Evolutionary conservation across 1,140 invertebrate species (phyloP).

Genomic region (Trialeurodes vaporariorum): DNA sequence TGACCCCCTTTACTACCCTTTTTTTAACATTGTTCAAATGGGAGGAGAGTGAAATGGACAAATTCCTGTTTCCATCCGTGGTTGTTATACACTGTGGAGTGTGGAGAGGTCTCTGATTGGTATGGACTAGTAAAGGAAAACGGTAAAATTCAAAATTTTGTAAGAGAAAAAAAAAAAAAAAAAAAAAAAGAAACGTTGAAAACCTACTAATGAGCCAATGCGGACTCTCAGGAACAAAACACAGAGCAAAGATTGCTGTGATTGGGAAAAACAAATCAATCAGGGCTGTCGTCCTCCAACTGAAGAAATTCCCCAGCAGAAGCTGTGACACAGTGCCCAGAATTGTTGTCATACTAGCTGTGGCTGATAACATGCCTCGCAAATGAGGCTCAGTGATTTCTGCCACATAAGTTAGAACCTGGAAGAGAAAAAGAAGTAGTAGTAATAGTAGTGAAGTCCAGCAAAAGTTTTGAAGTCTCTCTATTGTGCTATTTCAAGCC

Average conservation of each 20-base stretch:
- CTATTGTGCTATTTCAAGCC: neutral
- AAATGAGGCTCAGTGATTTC: constrained; percentile 65
- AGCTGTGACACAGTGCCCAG: constrained; percentile 51
- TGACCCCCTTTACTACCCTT: no score
- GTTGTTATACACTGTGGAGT: no score
- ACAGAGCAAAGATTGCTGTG: constrained; percentile 47
- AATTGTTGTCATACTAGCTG: constrained; percentile 57
- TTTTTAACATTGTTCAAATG: no score
- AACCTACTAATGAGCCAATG: constrained; percentile 49
- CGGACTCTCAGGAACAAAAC: constrained; percentile 62
- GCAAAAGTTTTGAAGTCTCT: no score
- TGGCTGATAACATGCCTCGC: constrained; percentile 56
- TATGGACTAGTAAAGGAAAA: neutral
- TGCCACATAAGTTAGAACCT: constrained; percentile 66
- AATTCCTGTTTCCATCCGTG: no score
- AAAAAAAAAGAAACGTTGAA: no score
- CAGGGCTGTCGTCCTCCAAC: constrained; percentile 54
- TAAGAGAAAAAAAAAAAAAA: neutral
- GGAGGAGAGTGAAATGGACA: no score
- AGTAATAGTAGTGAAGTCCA: no score
- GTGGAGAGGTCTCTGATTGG: neutral
- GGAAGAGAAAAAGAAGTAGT: no score
- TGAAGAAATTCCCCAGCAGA: constrained; percentile 47
- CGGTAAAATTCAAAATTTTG: no score
- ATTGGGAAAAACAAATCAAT: constrained; percentile 53